These are phyloP conservation scores for Drosophila leonis DNA, from an alignment of 2,888 invertebrate species.

Conservation along the genomic window DNA sequence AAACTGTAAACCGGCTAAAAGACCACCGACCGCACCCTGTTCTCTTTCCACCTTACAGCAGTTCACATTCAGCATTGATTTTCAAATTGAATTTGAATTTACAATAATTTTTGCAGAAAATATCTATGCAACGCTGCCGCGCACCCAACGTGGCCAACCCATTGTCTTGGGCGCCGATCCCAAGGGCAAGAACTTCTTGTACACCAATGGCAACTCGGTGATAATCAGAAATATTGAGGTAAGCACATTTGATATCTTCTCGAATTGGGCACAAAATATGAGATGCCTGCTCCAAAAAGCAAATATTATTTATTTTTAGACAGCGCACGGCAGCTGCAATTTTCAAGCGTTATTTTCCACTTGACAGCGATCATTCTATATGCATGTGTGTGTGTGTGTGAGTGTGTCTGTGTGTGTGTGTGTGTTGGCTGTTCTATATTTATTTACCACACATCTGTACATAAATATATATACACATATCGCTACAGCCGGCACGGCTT, in stretches of 20 bases:
- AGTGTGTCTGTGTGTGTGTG: slow-evolving; percentile 18
- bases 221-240: slow-evolving; percentile 97
- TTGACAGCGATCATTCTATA: slow-evolving; percentile 29
- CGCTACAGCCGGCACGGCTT: slow-evolving; percentile 42
- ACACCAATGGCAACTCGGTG: slow-evolving; percentile 98
- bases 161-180: slow-evolving; percentile 98
- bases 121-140: slow-evolving; percentile 96
- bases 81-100: slow-evolving; percentile 6
- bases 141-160: slow-evolving; percentile 97
- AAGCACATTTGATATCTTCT: slow-evolving; percentile 38
- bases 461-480: slow-evolving; percentile 22
- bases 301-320: slow-evolving; percentile 73
- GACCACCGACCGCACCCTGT: slow-evolving; percentile 64
- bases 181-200: slow-evolving; percentile 98
- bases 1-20: slow-evolving; percentile 42
- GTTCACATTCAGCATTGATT: slow-evolving; percentile 20
- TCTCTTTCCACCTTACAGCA: slow-evolving; percentile 25
- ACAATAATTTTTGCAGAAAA: slow-evolving; percentile 88
- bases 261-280: slow-evolving; percentile 40
- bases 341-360: slow-evolving; percentile 71
- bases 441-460: slow-evolving; percentile 57
- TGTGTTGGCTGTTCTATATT: slow-evolving; percentile 64
- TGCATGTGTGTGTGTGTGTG: slow-evolving; percentile 18
- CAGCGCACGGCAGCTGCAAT: slow-evolving; percentile 70
- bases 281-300: slow-evolving; percentile 49